Percentiles rank a stretch among this genome's conserved stretches.
These are phyloP conservation scores for Danio aesculapii DNA, from an alignment of 2,797 vertebrate genomes.

Conservation along the genomic window DNA sequence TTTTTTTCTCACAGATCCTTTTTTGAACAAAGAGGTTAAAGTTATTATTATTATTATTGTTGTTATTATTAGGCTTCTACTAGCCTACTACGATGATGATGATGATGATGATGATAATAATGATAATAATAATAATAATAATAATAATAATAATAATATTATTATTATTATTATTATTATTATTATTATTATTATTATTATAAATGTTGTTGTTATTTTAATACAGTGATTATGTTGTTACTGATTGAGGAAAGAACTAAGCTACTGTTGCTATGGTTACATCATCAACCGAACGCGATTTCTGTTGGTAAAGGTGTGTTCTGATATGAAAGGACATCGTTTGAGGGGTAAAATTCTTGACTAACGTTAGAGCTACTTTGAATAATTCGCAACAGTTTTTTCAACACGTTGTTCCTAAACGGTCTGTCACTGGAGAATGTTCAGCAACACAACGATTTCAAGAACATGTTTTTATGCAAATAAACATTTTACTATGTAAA, in stretches of 20 bases:
- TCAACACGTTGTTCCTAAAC: background rate
- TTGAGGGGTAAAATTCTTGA: background rate
- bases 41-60: too few relatives aligned
- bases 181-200: too few relatives aligned
- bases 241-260: background rate
- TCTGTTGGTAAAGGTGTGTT: too few relatives aligned
- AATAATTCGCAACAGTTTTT: background rate
- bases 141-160: too few relatives aligned
- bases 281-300: background rate
- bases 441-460: constrained; percentile 2
- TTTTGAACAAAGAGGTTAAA: background rate
- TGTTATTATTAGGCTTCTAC: too few relatives aligned
- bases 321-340: background rate
- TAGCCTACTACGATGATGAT: too few relatives aligned
- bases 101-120: too few relatives aligned
- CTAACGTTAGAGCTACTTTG: background rate
- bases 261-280: background rate
- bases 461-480: constrained; percentile 35
- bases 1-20: background rate
- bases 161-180: too few relatives aligned
- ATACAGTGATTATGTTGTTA: too few relatives aligned
- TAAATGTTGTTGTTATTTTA: too few relatives aligned
- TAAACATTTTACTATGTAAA: constrained; percentile 28
- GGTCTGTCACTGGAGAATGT: background rate
- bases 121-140: too few relatives aligned